Percentiles rank a stretch among this genome's conserved stretches.
Evolutionary conservation across 2,113 vertebrate genomes (phyloP).

Genomic region (Macrotus californicus): DNA sequence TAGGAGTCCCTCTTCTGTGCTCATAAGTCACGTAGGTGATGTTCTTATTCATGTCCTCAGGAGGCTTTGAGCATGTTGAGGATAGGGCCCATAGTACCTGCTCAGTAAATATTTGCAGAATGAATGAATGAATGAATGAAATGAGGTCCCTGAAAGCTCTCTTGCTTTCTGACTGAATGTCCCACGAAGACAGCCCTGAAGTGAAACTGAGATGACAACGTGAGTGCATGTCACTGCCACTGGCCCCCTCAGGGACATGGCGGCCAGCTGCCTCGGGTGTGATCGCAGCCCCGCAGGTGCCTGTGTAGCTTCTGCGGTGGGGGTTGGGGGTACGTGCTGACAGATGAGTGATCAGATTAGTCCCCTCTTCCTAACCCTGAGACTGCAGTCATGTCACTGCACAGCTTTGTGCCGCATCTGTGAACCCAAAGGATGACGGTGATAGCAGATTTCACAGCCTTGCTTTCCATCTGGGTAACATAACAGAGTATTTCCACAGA

Average conservation of each 20-base stretch:
- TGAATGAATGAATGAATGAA: background rate
- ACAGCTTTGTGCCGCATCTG: background rate
- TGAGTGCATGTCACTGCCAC: no score
- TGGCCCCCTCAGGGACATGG: no score
- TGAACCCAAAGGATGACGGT: background rate
- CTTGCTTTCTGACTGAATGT: background rate
- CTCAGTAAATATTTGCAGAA: background rate
- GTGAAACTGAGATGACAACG: no score
- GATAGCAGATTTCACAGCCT: background rate
- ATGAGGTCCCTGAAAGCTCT: background rate
- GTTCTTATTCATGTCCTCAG: no score
- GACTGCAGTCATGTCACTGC: background rate
- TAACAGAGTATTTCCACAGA: background rate
- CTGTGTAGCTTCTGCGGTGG: no score
- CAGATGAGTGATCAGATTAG: no score
- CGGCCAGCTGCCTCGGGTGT: background rate
- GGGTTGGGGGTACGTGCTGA: background rate
- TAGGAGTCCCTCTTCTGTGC: no score
- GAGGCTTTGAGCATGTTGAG: no score
- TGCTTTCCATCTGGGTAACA: background rate
- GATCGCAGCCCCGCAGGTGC: background rate
- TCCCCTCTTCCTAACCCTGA: background rate
- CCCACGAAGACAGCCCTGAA: background rate
- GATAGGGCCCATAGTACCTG: no score
- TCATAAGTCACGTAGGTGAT: no score